Evolutionary conservation across 2,797 vertebrate genomes (phyloP).

Genomic region (Aldrovandia affinis): DNA sequence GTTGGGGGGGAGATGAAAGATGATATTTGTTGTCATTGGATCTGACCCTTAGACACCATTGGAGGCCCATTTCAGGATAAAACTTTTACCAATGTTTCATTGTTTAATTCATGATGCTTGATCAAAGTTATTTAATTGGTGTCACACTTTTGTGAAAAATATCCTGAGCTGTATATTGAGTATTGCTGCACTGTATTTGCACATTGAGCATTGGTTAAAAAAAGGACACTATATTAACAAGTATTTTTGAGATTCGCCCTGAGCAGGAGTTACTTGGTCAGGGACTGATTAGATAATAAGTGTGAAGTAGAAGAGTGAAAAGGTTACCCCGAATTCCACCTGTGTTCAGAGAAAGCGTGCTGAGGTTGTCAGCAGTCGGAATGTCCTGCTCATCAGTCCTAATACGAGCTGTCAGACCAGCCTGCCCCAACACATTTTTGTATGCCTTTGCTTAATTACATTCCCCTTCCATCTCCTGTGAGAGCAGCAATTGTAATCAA

Average conservation of each 20-base stretch:
- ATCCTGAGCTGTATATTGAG: background rate
- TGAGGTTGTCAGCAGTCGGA: background rate
- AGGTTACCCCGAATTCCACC: background rate
- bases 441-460: slow-evolving; percentile 46
- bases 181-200: background rate
- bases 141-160: background rate
- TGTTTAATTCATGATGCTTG: background rate
- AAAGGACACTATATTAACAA: background rate
- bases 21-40: no score
- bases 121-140: background rate
- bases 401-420: slow-evolving; percentile 32
- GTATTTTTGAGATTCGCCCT: background rate
- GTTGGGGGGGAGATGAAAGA: background rate
- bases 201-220: background rate
- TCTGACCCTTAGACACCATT: background rate
- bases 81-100: background rate
- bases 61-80: background rate
- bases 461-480: slow-evolving; percentile 17
- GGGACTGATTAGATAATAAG: background rate
- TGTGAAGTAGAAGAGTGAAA: background rate
- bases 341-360: background rate
- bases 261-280: background rate
- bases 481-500: background rate
- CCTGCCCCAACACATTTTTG: slow-evolving; percentile 31
- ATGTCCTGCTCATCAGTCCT: slow-evolving; percentile 21